These are phyloP conservation scores for Nomada hirtipes DNA, from an alignment of 2,888 invertebrate species.

Conservation along the genomic window DNA sequence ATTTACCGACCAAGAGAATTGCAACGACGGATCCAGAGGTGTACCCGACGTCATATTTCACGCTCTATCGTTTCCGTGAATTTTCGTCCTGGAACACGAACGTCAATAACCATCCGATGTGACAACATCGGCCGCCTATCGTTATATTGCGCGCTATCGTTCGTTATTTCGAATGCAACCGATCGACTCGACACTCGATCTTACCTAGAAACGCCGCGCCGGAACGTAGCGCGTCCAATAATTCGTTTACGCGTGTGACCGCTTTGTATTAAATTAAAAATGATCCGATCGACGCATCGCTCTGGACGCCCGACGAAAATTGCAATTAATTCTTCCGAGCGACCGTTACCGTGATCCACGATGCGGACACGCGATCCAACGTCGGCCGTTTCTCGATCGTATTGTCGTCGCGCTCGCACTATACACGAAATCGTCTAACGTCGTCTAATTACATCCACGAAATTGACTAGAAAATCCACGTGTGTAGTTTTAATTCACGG, in stretches of 20 bases:
- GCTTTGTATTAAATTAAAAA: slow-evolving; percentile 31
- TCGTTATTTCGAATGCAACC: slow-evolving; percentile 53
- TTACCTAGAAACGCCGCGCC: slow-evolving; percentile 12
- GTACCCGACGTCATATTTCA: slow-evolving; percentile 64
- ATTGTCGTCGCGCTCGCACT: slow-evolving; percentile 17
- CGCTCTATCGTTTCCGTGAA: slow-evolving; percentile 55
- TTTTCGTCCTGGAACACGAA: slow-evolving; percentile 60
- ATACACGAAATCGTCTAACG: slow-evolving; percentile 29
- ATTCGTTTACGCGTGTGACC: slow-evolving; percentile 21
- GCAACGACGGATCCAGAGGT: slow-evolving; percentile 57
- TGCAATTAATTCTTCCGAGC: slow-evolving; percentile 2
- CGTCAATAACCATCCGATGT: slow-evolving; percentile 52
- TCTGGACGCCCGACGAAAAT: slow-evolving; percentile 12
- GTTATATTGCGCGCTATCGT: slow-evolving; percentile 28
- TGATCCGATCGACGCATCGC: slow-evolving; percentile 3
- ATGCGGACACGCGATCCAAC: slow-evolving; percentile 8
- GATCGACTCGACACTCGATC: slow-evolving; percentile 46
- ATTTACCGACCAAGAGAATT: slow-evolving; percentile 48
- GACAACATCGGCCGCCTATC: slow-evolving; percentile 56
- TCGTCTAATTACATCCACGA: slow-evolving; percentile 69
- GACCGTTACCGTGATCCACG: slow-evolving; percentile 19
- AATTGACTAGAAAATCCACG: slow-evolving; percentile 79
- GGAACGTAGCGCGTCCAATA: slow-evolving; percentile 10
- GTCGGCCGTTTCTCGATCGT: slow-evolving; percentile 23
- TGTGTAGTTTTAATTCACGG: slow-evolving; percentile 34